Evolutionary conservation across 2,888 invertebrate genomes (phyloP).

Genomic region (Achlya flavicornis): DNA sequence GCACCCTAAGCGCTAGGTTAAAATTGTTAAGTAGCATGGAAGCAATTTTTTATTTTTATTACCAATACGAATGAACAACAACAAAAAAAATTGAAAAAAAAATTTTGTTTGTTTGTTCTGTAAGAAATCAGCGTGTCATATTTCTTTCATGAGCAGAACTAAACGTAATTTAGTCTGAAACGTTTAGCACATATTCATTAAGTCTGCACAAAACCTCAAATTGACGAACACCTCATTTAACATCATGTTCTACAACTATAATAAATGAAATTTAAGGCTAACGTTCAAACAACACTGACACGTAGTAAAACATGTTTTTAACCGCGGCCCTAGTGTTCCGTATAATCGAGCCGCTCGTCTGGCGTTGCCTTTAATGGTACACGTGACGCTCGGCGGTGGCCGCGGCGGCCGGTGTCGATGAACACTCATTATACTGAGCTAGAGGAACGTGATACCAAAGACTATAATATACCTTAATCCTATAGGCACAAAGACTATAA

Average conservation of each 20-base stretch:
- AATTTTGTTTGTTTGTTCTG: too few relatives aligned
- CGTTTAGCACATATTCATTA: neutral
- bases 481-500: too few relatives aligned
- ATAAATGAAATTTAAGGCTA: slow-evolving; percentile 15
- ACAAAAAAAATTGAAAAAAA: too few relatives aligned
- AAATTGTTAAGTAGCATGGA: too few relatives aligned
- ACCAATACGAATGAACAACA: too few relatives aligned
- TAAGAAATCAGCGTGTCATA: too few relatives aligned
- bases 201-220: neutral
- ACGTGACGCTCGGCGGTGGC: slow-evolving; percentile 44
- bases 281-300: neutral
- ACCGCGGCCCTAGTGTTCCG: neutral
- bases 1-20: too few relatives aligned
- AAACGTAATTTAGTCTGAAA: too few relatives aligned
- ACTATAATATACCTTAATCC: slow-evolving; percentile 16
- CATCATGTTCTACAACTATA: slow-evolving; percentile 3
- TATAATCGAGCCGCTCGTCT: slow-evolving; percentile 25
- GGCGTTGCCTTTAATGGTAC: slow-evolving; percentile 44
- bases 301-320: neutral
- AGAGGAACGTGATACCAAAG: slow-evolving; percentile 44
- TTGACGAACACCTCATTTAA: neutral
- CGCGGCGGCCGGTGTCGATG: slow-evolving; percentile 35
- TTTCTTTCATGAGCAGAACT: too few relatives aligned
- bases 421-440: slow-evolving; percentile 52
- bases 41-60: too few relatives aligned